These are phyloP conservation scores for Cassiopea andromeda DNA, from an alignment of 30 jellyfish, hydroid and myxozoan genomes.

Conservation along the genomic window DNA sequence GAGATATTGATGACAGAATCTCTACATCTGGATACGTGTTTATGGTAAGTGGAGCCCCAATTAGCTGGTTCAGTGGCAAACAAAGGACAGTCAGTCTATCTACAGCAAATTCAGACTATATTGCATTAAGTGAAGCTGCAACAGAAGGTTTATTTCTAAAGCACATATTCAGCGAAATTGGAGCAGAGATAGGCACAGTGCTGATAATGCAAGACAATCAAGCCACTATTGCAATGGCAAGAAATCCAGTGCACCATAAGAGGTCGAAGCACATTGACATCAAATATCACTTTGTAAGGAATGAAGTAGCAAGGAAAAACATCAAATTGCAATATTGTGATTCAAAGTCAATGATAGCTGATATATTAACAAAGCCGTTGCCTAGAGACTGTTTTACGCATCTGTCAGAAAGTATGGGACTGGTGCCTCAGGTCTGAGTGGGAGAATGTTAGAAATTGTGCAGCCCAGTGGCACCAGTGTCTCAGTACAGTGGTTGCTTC, in stretches of 20 bases:
- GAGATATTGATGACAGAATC: constrained; percentile 45
- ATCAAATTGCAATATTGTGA: constrained; percentile 24
- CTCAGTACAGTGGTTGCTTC: not conserved
- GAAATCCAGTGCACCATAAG: constrained; percentile 29
- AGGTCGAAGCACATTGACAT: constrained; percentile 51
- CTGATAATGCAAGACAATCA: constrained; percentile 26
- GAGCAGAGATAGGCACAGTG: not conserved
- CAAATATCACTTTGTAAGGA: constrained; percentile 1
- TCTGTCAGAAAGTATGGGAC: not conserved
- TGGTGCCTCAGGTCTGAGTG: not conserved
- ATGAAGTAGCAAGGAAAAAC: not conserved
- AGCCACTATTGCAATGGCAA: constrained; percentile 50
- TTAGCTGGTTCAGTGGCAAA: constrained; percentile 52
- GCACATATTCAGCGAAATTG: not conserved
- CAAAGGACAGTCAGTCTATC: constrained; percentile 31
- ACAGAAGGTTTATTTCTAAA: not conserved
- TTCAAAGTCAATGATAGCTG: constrained; percentile 41
- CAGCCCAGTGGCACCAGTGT: not conserved
- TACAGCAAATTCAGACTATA: constrained; percentile 44
- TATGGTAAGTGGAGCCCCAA: constrained; percentile 31
- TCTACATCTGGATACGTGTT: constrained; percentile 20
- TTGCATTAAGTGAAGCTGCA: constrained; percentile 1
- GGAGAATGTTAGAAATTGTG: not conserved
- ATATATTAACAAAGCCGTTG: constrained; percentile 34
- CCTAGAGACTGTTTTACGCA: not conserved